A percentile compares a stretch with the other conserved stretches of the same genome.
phyloP scores from a whole-genome alignment of 92 coral and sea anemone genomes.

The Zoanthus sociatus region DNA sequence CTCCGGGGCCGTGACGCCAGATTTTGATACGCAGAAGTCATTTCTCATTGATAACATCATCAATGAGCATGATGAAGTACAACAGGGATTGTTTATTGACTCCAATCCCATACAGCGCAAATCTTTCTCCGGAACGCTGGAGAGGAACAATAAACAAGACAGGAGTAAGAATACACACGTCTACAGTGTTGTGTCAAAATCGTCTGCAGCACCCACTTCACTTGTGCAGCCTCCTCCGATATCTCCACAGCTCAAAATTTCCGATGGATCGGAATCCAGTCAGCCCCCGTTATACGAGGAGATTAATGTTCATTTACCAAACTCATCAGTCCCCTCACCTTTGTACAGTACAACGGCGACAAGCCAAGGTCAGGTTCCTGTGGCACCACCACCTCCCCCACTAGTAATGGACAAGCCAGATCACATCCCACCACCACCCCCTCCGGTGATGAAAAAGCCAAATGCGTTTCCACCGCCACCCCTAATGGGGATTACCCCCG shows the following conservation, averaged over 20 bases:
- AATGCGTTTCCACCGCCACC: slow-evolving; percentile 22
- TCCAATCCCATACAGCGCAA: slow-evolving; percentile 69
- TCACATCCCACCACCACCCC: slow-evolving; percentile 29
- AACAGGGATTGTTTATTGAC: slow-evolving; percentile 54
- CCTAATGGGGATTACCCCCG: slow-evolving; percentile 51
- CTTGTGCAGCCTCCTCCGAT: background rate
- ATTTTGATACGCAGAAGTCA: slow-evolving; percentile 71
- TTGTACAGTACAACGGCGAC: background rate
- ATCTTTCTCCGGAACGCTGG: slow-evolving; percentile 55
- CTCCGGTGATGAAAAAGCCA: background rate
- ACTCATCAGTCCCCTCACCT: slow-evolving; percentile 48
- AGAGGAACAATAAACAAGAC: background rate
- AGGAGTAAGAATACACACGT: background rate
- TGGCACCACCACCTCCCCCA: slow-evolving; percentile 40
- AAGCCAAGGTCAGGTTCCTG: background rate
- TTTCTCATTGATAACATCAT: slow-evolving; percentile 77
- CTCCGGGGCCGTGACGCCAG: slow-evolving; percentile 70
- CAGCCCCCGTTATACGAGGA: slow-evolving; percentile 7
- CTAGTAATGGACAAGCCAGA: background rate
- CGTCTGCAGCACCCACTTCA: slow-evolving; percentile 9
- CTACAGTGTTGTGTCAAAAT: slow-evolving; percentile 13
- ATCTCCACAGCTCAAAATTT: background rate
- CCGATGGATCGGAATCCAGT: background rate
- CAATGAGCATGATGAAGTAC: slow-evolving; percentile 64
- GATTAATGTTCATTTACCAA: background rate